Conservation (phyloP, 2,797 vertebrate species). For the Emys orbicularis region DNA sequence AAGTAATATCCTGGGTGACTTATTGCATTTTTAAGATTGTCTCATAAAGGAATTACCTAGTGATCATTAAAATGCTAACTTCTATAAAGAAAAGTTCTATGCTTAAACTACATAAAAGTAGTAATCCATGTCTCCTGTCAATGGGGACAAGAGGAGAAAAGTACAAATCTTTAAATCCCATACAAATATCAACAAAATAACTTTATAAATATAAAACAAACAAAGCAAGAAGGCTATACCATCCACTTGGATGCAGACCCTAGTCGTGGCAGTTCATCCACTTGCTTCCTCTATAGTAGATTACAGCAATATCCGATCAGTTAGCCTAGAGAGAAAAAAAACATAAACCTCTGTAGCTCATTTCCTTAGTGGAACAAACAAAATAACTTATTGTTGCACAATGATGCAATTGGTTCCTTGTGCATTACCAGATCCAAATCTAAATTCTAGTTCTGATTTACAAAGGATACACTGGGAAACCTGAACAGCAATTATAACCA, state of each 20-base stretch:
- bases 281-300: not conserved
- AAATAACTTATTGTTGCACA: not conserved
- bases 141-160: not conserved
- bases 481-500: too few relatives aligned
- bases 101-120: too few relatives aligned
- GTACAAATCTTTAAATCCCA: too few relatives aligned
- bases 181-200: too few relatives aligned
- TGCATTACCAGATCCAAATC: not conserved
- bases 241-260: not conserved
- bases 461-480: not conserved
- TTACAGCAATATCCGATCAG: not conserved
- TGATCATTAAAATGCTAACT: not conserved
- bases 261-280: not conserved
- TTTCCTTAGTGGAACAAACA: not conserved
- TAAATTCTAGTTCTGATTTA: not conserved
- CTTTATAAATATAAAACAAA: not conserved
- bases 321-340: not conserved
- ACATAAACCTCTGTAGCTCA: not conserved
- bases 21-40: not conserved
- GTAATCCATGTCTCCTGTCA: not conserved
- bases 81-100: not conserved
- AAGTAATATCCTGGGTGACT: not conserved
- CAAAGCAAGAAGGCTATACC: not conserved
- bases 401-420: not conserved
- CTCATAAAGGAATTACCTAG: not conserved